Evolutionary conservation across 1,140 invertebrate species (phyloP), one percentile per base, ranked within the genome.

Genomic region (Trichonephila clavipes): DNA sequence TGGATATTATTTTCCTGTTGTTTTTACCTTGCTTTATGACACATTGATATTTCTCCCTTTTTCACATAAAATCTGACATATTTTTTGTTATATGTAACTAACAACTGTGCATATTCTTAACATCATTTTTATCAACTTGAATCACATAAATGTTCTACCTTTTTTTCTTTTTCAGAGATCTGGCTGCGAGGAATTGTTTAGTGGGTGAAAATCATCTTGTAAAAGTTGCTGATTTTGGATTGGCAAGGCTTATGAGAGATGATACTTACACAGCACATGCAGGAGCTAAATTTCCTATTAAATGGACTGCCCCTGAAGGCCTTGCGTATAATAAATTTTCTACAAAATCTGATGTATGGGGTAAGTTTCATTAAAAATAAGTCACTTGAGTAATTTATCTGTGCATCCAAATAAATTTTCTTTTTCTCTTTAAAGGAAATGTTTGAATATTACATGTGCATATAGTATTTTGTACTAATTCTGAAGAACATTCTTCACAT

Each of bases 281-380:
- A 66, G 99, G 99, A 66, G 99, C 99, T 88, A 99, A 99, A 96
- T 99, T 99, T 96, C 99, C 99, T 61, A 99, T 99, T 95, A 99
- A 99, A 96, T 99, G 99, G 99, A 99, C 99, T 3, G 99, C 99
- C 61, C 99, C 99, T 3, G 99, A 99, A 96, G 99, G 99, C 69
- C 96, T 99, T 94, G 99, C 99, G 6, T 99, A 99, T 96, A 99
- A 99, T 96, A 99, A 99, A 95, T 99, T 99, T 96, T 99, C 98
- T 94, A 99, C 99, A 51, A 99, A 99, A 96, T 97, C 96, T 21
- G 97, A 97, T 95, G 96, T 97, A 51, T 97, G 96, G 97, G 98
- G 98, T 66, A 87, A 28, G 88, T 69, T 94, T 51, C 10, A 51
- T 51, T 51, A 12, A 51, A 10, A 51, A 51, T 12, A 40, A 51